A percentile compares a stretch with the other conserved stretches of the same genome.
These are phyloP conservation scores for Penaeus japonicus DNA, from an alignment of 1,140 invertebrate species.

Conservation along the genomic window DNA sequence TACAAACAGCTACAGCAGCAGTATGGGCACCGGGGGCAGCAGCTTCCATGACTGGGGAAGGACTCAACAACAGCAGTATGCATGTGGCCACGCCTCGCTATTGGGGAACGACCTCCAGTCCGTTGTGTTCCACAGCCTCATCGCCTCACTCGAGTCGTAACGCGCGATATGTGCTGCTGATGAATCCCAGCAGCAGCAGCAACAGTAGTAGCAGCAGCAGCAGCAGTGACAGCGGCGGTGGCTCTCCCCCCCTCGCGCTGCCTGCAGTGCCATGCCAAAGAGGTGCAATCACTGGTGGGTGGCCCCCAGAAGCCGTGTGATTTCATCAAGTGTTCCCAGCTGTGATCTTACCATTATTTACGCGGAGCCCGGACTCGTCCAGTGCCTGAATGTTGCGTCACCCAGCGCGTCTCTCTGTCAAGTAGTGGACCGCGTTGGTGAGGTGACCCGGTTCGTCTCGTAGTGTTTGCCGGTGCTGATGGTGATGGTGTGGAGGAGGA, in stretches of 20 bases:
- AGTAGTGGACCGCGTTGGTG: no score
- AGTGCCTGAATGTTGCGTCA: constrained; percentile 35
- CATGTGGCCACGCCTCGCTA: constrained; percentile 74
- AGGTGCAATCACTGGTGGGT: constrained; percentile 50
- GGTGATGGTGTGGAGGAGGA: no score
- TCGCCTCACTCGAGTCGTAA: constrained; percentile 75
- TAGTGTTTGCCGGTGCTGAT: no score
- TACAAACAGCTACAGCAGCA: constrained; percentile 26
- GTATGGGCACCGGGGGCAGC: constrained; percentile 23
- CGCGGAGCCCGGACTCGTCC: constrained; percentile 41
- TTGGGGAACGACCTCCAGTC: constrained; percentile 74
- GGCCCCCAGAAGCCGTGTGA: constrained; percentile 28
- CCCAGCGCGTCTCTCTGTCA: background rate
- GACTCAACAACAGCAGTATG: constrained; percentile 62
- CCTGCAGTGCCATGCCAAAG: constrained; percentile 54
- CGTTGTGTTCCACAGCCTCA: constrained; percentile 74
- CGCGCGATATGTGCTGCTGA: constrained; percentile 55
- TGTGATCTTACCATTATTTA: constrained; percentile 45
- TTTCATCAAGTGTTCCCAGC: constrained; percentile 54
- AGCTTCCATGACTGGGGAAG: constrained; percentile 53
- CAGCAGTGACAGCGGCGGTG: background rate
- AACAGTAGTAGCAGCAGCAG: background rate
- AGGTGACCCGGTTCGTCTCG: no score
- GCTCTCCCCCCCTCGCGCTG: background rate
- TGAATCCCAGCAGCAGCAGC: constrained; percentile 21